Evolutionary conservation across 2,888 invertebrate species (phyloP), one percentile per base, ranked within the genome.

Genomic region (Ashinkailepas kermadecensis): DNA sequence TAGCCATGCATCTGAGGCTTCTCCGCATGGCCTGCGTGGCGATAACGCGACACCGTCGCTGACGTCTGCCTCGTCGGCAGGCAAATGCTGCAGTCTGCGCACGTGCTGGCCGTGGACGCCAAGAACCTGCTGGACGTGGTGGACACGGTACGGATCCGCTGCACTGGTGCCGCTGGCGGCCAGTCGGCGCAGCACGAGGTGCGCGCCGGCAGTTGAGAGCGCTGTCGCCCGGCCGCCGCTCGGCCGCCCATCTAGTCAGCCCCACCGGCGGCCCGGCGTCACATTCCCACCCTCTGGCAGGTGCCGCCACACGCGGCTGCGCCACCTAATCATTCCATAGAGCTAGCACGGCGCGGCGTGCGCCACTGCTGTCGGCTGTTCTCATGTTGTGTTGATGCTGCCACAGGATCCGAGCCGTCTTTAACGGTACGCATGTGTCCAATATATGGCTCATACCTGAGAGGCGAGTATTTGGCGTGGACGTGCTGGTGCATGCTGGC

Each of bases 101-200:
- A 98, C 88, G 93, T 97, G 12, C 89, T 99, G 62, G 98, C 98
- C 8, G 95, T 98, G 94, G 97, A 99, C 89, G 96, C 97, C 0
- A 98, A 98, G 89, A 96, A 97, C 89, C 91, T 98, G 0, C 90
- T 98, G 21, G 98, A 99, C 88, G 95, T 96, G 0, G 95, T 98
- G 10, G 97, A 98, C 88, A 82, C 80, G 59, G 84, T 83, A 21
- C 78, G 78, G 82, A 94, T 95, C 3, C 93, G 94, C 87, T 92
- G 93, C 80, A 94, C 95, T 39, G 93, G 94, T 86, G 91, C 92
- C 85, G 92, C 91, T 81, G 90, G 90, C 86, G 91, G 92, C 81
- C 88, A 91, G 85, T 89, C 92, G 86, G 92, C 93, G 87, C 89
- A 93, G 85, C 91, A 92, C 83, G 88, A 93, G 83, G 93, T 93